Evolutionary conservation across 1,140 invertebrate species (phyloP).

Genomic region (Drosophila funebris): DNA sequence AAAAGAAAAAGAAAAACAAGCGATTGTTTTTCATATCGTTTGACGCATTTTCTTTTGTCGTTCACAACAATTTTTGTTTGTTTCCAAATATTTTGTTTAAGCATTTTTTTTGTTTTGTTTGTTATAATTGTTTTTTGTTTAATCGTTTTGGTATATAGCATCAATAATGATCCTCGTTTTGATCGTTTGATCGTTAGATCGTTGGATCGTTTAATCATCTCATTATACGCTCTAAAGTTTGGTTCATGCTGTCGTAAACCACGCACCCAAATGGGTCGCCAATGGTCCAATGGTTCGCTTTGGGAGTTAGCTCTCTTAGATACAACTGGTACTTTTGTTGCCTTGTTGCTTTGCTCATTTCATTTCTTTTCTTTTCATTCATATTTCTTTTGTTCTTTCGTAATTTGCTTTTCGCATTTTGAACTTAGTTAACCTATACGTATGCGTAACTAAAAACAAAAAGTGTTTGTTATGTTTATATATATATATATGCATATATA

Average conservation of each 20-base stretch:
- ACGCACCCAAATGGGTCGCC: constrained; percentile 16
- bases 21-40: constrained; percentile 14
- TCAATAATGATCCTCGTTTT: constrained; percentile 9
- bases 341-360: constrained; percentile 14
- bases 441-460: constrained; percentile 60
- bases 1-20: constrained; percentile 24
- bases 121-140: not conserved
- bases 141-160: constrained; percentile 41
- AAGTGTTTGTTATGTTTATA: constrained; percentile 36
- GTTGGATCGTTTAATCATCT: constrained; percentile 12
- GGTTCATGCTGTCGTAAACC: constrained; percentile 19
- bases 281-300: constrained; percentile 56
- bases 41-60: not conserved
- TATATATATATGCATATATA: constrained; percentile 56
- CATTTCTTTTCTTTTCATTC: constrained; percentile 18
- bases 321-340: constrained; percentile 32
- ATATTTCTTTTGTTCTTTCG: constrained; percentile 15
- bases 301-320: constrained; percentile 40
- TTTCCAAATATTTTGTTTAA: constrained; percentile 6
- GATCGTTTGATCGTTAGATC: constrained; percentile 1
- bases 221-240: constrained; percentile 20
- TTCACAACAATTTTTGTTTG: constrained; percentile 19
- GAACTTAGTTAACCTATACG: constrained; percentile 62
- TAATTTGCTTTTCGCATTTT: constrained; percentile 33
- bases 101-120: not conserved